Percentiles rank a stretch among this genome's conserved stretches.
Evolutionary conservation across 2,888 invertebrate genomes (phyloP).

Genomic region (Tuta absoluta): DNA sequence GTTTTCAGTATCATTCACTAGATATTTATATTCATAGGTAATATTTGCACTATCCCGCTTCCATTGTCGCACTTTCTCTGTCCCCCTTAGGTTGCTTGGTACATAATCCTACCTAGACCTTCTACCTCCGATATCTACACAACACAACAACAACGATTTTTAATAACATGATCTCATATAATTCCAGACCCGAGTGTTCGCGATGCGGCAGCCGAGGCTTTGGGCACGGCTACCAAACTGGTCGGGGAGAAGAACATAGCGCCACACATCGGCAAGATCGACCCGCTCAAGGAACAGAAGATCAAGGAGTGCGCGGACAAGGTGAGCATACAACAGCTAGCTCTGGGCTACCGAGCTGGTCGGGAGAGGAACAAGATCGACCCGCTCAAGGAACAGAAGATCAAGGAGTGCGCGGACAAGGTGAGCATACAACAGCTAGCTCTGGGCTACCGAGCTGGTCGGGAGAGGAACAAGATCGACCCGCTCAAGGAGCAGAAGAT

Average conservation of each 20-base stretch:
- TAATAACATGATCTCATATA: slow-evolving; percentile 34
- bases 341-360: slow-evolving; percentile 95
- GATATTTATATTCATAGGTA: too few species aligned
- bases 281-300: slow-evolving; percentile 94
- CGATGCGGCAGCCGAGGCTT: slow-evolving; percentile 94
- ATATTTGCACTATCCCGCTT: too few species aligned
- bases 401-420: slow-evolving; percentile 96
- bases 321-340: slow-evolving; percentile 50
- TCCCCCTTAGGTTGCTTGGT: too few species aligned
- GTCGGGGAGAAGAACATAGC: slow-evolving; percentile 95
- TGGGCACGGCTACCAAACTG: slow-evolving; percentile 96
- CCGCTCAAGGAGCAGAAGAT: slow-evolving; percentile 95
- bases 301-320: slow-evolving; percentile 97
- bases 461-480: slow-evolving; percentile 96
- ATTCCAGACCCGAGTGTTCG: slow-evolving; percentile 91
- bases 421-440: slow-evolving; percentile 47
- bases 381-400: slow-evolving; percentile 93
- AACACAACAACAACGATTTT: too few species aligned
- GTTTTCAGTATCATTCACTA: too few species aligned
- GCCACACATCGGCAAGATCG: slow-evolving; percentile 93
- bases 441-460: slow-evolving; percentile 94
- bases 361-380: slow-evolving; percentile 96
- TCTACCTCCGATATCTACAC: too few species aligned
- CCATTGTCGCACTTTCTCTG: too few species aligned
- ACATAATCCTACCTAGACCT: too few species aligned